These are phyloP conservation scores for Steatornis caripensis DNA, from an alignment of 2,113 vertebrate genomes.

Conservation along the genomic window DNA sequence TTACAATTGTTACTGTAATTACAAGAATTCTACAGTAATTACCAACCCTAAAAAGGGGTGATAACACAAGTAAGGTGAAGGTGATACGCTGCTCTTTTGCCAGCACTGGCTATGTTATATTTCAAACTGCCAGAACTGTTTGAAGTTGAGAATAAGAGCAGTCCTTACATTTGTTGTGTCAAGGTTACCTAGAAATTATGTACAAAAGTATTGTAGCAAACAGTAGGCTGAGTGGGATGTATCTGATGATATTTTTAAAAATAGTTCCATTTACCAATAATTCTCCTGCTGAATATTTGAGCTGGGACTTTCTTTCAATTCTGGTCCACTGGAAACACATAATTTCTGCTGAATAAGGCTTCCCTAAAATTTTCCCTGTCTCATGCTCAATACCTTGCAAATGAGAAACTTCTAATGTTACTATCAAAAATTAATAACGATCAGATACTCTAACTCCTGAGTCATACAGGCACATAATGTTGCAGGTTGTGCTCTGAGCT, in stretches of 20 bases:
- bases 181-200: not conserved
- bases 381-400: not conserved
- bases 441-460: not conserved
- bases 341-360: slow-evolving; percentile 27
- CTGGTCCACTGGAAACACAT: not conserved
- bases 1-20: not conserved
- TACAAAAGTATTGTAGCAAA: not conserved
- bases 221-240: not conserved
- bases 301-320: not conserved
- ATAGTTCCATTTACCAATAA: not conserved
- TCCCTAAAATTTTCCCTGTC: not conserved
- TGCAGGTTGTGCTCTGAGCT: not conserved
- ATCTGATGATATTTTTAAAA: not conserved
- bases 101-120: not conserved
- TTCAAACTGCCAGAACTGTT: not conserved
- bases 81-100: not conserved
- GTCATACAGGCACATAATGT: not conserved
- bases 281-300: not conserved
- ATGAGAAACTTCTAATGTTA: not conserved
- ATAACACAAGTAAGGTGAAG: not conserved
- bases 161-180: not conserved
- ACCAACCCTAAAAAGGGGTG: not conserved
- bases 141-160: not conserved
- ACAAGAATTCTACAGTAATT: not conserved
- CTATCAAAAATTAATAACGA: not conserved